These are phyloP conservation scores for Tetanocera ferruginea DNA, from an alignment of 2,888 invertebrate species.

Conservation along the genomic window DNA sequence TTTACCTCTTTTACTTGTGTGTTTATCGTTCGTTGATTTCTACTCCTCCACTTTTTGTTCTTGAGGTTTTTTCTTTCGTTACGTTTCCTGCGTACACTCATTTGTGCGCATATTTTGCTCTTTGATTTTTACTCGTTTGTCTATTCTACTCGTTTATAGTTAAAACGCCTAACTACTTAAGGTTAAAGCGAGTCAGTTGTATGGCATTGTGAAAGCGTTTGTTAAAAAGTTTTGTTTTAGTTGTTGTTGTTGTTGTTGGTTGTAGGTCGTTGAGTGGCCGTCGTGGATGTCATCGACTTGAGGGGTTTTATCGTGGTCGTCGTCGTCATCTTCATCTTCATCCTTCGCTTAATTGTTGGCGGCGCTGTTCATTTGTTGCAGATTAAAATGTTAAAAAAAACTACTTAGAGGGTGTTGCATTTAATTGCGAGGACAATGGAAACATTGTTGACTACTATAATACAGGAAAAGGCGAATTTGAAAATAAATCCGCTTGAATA, in stretches of 20 bases:
- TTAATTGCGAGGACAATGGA: too few species aligned
- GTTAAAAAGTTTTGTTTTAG: conserved; percentile 3
- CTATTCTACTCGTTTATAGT: neutral
- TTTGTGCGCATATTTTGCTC: neutral
- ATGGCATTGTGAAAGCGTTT: conserved; percentile 18
- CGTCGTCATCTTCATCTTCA: conserved; percentile 11
- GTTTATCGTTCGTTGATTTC: neutral
- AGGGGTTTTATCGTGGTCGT: conserved; percentile 18
- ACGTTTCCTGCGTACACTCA: neutral
- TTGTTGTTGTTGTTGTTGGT: neutral
- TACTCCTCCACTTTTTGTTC: conserved; percentile 2
- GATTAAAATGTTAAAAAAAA: neutral
- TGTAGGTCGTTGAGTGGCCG: neutral
- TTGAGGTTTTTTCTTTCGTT: neutral
- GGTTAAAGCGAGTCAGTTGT: conserved; percentile 4
- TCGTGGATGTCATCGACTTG: conserved; percentile 3
- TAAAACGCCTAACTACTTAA: neutral
- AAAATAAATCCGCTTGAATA: too few species aligned
- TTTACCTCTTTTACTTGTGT: neutral
- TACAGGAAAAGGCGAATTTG: too few species aligned
- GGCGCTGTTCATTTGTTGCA: conserved; percentile 3
- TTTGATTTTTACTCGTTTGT: neutral
- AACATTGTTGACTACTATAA: too few species aligned
- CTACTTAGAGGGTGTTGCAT: neutral
- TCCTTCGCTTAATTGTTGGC: neutral